These are phyloP conservation scores for Cheilosia scutellata DNA, from an alignment of 2,888 invertebrate genomes.

Conservation along the genomic window DNA sequence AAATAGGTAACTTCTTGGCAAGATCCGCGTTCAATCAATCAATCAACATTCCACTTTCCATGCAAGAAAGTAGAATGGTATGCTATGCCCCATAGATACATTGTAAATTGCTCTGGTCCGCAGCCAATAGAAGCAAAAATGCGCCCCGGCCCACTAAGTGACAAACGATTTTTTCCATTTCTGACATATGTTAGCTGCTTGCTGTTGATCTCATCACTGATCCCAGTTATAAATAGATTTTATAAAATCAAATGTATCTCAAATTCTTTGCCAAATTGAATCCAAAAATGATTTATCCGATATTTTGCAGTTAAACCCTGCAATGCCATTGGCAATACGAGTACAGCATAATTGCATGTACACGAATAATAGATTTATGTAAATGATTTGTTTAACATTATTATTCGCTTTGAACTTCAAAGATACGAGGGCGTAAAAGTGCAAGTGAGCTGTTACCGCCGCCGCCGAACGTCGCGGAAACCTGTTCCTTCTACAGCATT, in stretches of 20 bases:
- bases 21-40: conserved; percentile 35
- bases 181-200: conserved; percentile 36
- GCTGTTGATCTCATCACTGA: conserved; percentile 8
- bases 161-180: conserved; percentile 25
- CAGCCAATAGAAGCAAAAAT: conserved; percentile 32
- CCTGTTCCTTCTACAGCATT: background rate
- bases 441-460: background rate
- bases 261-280: conserved; percentile 43
- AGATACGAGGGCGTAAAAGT: conserved; percentile 39
- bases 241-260: conserved; percentile 15
- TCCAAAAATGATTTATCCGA: conserved; percentile 34
- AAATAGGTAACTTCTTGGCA: conserved; percentile 28
- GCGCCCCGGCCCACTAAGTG: conserved; percentile 30
- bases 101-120: conserved; percentile 26
- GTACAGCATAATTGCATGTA: conserved; percentile 3
- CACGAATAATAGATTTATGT: conserved; percentile 52
- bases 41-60: conserved; percentile 45
- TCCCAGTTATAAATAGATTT: conserved; percentile 21
- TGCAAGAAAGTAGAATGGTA: conserved; percentile 26
- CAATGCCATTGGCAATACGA: conserved; percentile 34
- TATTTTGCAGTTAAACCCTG: background rate
- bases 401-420: conserved; percentile 68
- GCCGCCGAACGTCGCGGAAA: background rate
- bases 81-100: conserved; percentile 50
- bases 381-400: conserved; percentile 58